Conservation (phyloP, 2,113 vertebrate genomes). For the Psephotus haematonotus region DNA sequence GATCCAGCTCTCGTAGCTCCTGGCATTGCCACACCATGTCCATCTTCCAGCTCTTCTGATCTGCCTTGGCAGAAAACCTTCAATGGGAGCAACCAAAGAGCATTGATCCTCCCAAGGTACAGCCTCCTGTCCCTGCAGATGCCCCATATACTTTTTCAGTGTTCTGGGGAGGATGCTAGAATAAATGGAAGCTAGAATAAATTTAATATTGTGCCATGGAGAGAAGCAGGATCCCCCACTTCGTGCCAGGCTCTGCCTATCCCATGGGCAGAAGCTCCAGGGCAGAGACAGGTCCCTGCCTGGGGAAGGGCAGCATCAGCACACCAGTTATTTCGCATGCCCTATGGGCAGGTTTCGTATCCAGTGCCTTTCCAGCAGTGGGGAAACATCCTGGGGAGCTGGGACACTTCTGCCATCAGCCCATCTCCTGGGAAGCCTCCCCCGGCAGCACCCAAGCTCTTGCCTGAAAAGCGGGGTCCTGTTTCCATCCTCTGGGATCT, state of each 20-base stretch:
- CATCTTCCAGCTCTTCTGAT: neutral
- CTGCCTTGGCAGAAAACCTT: accelerated
- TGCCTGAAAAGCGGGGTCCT: accelerated
- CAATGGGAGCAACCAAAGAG: neutral
- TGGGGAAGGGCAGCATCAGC: neutral
- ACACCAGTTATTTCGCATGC: accelerated
- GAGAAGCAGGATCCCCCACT: neutral
- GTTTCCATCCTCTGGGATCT: neutral
- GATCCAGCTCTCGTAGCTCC: neutral
- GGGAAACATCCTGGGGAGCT: neutral
- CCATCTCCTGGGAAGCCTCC: neutral
- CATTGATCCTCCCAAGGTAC: neutral
- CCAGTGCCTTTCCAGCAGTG: neutral
- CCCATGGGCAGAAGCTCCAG: neutral
- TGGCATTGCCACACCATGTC: accelerated
- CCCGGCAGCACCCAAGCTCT: accelerated
- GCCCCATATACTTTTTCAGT: neutral
- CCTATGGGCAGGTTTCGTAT: neutral
- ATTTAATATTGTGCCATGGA: neutral
- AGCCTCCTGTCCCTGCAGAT: neutral
- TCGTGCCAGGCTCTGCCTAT: neutral
- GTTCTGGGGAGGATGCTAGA: neutral
- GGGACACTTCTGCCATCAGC: neutral
- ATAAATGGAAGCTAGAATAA: neutral
- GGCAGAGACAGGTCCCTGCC: neutral